phyloP scores from a whole-genome alignment of 2,888 invertebrate genomes.

The Xylocampa areola region DNA sequence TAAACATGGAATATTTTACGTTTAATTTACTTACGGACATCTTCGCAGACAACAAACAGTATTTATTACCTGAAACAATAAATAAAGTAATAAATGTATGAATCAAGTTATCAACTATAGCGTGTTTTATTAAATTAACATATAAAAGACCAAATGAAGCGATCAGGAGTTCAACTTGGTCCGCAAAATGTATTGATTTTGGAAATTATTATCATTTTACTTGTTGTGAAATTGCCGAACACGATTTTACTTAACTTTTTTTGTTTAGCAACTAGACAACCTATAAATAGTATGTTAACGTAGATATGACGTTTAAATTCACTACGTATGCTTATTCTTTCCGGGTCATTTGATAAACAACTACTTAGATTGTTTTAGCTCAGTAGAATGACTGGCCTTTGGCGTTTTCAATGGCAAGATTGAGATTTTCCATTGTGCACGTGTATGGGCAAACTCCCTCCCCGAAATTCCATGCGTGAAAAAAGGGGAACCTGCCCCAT shows the following conservation, averaged over 20 bases:
- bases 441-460: too few relatives aligned
- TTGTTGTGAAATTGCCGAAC: constrained; percentile 65
- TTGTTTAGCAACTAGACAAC: constrained; percentile 36
- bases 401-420: too few relatives aligned
- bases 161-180: constrained; percentile 67
- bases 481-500: too few relatives aligned
- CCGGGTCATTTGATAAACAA: too few relatives aligned
- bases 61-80: constrained; percentile 65
- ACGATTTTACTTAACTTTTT: constrained; percentile 62
- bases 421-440: too few relatives aligned
- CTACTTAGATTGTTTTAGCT: too few relatives aligned
- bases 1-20: constrained; percentile 2
- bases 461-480: too few relatives aligned
- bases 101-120: constrained; percentile 36
- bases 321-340: too few relatives aligned
- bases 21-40: constrained; percentile 40
- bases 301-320: too few relatives aligned
- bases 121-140: constrained; percentile 30
- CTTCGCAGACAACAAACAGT: constrained; percentile 23
- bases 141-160: constrained; percentile 64
- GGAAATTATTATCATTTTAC: constrained; percentile 69
- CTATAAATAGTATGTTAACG: too few relatives aligned
- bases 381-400: too few relatives aligned
- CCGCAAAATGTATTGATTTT: constrained; percentile 71
- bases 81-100: constrained; percentile 19